Conservation (phyloP, 92 coral and sea anemone species). For the Epizoanthus stellaris region DNA sequence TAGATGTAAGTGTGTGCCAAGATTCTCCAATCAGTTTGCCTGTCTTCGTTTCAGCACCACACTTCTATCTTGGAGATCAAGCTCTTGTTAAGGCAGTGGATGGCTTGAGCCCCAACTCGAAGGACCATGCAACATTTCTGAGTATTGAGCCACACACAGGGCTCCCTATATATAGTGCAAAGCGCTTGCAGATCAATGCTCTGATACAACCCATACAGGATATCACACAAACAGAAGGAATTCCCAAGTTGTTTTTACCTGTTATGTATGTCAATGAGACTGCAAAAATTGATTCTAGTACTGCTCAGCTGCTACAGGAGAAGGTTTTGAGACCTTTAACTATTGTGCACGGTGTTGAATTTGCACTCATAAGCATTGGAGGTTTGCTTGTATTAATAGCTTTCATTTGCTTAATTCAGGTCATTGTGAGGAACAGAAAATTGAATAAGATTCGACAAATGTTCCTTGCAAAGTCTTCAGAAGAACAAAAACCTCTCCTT, state of each 20-base stretch:
- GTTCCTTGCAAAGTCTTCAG: slow-evolving; percentile 29
- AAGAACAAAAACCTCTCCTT: slow-evolving; percentile 52
- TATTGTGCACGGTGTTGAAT: slow-evolving; percentile 76
- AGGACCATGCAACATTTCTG: slow-evolving; percentile 88
- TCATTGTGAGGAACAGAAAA: slow-evolving; percentile 56
- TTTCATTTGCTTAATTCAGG: slow-evolving; percentile 47
- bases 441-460: slow-evolving; percentile 49
- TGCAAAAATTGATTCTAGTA: slow-evolving; percentile 60
- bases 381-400: slow-evolving; percentile 73
- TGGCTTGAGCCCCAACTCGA: slow-evolving; percentile 78
- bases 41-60: slow-evolving; percentile 88
- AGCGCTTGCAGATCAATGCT: slow-evolving; percentile 84
- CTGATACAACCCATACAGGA: slow-evolving; percentile 69
- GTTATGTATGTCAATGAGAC: slow-evolving; percentile 83
- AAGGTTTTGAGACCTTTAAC: slow-evolving; percentile 69
- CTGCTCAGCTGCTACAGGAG: slow-evolving; percentile 72
- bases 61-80: slow-evolving; percentile 85
- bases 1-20: slow-evolving; percentile 87
- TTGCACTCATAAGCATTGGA: slow-evolving; percentile 74
- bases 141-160: slow-evolving; percentile 87
- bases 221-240: slow-evolving; percentile 57
- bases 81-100: slow-evolving; percentile 62
- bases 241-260: slow-evolving; percentile 71
- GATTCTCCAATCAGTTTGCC: slow-evolving; percentile 77
- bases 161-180: slow-evolving; percentile 75